Evolutionary conservation across 2,113 vertebrate genomes (phyloP).

Genomic region (Colinus virginianus): DNA sequence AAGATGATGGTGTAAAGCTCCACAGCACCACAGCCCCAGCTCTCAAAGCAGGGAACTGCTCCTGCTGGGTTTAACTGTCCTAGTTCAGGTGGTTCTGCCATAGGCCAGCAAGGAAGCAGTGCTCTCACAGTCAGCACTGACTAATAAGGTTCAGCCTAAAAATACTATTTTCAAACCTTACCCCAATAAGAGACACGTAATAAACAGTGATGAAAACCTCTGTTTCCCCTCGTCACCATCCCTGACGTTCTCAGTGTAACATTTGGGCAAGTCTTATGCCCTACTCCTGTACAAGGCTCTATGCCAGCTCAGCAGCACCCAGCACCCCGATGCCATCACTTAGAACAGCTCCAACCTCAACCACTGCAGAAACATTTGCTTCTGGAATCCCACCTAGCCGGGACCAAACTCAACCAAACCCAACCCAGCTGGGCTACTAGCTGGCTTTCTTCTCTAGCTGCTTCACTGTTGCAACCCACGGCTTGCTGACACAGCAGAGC

Average conservation of each 20-base stretch:
- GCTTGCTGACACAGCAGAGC: neutral
- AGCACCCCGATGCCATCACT: rapidly evolving
- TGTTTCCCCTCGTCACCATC: neutral
- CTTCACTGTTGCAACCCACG: neutral
- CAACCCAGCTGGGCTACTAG: neutral
- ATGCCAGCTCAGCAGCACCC: neutral
- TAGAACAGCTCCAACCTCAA: neutral
- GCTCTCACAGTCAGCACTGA: neutral
- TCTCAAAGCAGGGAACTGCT: neutral
- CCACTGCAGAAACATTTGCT: neutral
- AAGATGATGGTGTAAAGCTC: constrained; percentile 73
- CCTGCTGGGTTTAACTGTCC: constrained; percentile 69
- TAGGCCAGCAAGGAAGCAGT: neutral
- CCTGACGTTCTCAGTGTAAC: neutral
- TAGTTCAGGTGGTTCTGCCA: constrained; percentile 46
- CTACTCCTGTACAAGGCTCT: neutral
- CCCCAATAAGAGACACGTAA: neutral
- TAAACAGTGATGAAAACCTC: neutral
- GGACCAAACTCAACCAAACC: neutral
- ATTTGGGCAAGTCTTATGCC: neutral
- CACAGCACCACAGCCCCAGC: constrained; percentile 34
- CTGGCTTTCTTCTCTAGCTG: neutral
- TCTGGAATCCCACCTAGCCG: neutral
- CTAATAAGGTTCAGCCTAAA: neutral
- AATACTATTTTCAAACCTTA: neutral